Conservation (phyloP, 92 coral and sea anemone species). For the Isaurus tuberculatus region DNA sequence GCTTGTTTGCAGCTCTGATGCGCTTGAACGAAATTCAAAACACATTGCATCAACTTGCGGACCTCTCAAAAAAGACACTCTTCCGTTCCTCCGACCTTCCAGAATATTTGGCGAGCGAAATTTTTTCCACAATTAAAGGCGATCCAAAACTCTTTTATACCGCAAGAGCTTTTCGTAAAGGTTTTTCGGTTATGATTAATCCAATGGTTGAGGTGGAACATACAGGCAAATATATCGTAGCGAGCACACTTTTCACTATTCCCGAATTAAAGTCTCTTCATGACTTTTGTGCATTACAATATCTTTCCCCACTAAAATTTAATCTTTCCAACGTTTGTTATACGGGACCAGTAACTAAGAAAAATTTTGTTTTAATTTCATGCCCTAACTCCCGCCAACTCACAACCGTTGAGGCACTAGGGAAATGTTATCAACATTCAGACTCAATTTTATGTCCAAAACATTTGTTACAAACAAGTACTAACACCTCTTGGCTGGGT, state of each 20-base stretch:
- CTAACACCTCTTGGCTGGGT: constrained; percentile 30
- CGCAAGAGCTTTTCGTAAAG: constrained; percentile 27
- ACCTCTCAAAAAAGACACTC: constrained; percentile 12
- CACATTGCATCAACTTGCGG: constrained; percentile 35
- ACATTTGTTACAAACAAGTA: neutral
- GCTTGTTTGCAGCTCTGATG: constrained; percentile 37
- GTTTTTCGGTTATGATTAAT: constrained; percentile 34
- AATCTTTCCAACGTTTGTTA: constrained; percentile 4
- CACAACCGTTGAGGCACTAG: constrained; percentile 29
- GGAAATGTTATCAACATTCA: neutral
- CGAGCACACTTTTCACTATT: constrained; percentile 38
- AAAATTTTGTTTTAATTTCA: constrained; percentile 20
- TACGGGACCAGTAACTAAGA: constrained; percentile 9
- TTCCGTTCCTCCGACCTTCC: constrained; percentile 44
- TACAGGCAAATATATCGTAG: constrained; percentile 17
- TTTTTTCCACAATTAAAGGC: neutral
- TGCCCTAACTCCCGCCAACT: constrained; percentile 15
- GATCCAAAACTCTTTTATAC: constrained; percentile 24
- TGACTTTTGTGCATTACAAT: constrained; percentile 11
- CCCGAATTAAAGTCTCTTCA: constrained; percentile 22
- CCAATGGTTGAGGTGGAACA: constrained; percentile 47
- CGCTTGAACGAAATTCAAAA: constrained; percentile 51
- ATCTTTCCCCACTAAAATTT: constrained; percentile 7
- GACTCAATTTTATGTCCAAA: constrained; percentile 11
- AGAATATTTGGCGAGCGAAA: constrained; percentile 26